Percentiles rank a stretch among this genome's conserved stretches.
Conservation (phyloP, 2,797 vertebrate genomes). For the Odontamblyopus lacepedii region DNA sequence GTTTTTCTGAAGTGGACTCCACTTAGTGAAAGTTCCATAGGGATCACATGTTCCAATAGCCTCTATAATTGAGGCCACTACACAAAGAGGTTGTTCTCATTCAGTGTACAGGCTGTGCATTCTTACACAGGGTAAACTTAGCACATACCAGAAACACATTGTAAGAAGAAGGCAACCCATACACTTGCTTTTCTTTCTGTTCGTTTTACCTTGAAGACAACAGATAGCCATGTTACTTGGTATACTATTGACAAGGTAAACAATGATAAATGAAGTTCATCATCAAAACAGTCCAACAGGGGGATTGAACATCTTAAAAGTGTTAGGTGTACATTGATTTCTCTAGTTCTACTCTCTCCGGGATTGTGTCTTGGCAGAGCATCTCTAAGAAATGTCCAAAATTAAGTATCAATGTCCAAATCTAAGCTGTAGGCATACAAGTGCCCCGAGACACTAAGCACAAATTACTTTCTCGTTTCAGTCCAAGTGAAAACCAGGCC, state of each 20-base stretch:
- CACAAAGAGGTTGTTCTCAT: not conserved
- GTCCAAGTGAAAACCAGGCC: constrained; percentile 33
- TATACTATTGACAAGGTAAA: not conserved
- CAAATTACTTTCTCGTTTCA: not conserved
- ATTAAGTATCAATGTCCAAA: constrained; percentile 28
- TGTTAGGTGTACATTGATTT: too few species aligned
- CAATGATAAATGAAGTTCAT: too few species aligned
- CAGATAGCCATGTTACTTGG: not conserved
- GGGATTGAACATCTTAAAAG: too few species aligned
- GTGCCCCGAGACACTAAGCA: constrained; percentile 2
- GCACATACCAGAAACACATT: not conserved
- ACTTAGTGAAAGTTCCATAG: not conserved
- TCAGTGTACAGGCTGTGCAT: not conserved
- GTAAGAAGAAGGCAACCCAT: not conserved
- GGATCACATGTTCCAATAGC: not conserved
- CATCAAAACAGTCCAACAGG: too few species aligned
- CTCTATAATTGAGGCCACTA: not conserved
- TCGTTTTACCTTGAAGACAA: not conserved
- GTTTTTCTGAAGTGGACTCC: not conserved
- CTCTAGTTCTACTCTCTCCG: not conserved
- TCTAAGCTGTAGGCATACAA: constrained; percentile 13
- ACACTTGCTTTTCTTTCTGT: not conserved
- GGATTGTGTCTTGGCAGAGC: constrained; percentile 37
- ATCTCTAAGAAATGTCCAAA: constrained; percentile 26
- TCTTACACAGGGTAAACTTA: not conserved